Conservation (phyloP, 2,888 invertebrate species). For the Serripes groenlandicus region DNA sequence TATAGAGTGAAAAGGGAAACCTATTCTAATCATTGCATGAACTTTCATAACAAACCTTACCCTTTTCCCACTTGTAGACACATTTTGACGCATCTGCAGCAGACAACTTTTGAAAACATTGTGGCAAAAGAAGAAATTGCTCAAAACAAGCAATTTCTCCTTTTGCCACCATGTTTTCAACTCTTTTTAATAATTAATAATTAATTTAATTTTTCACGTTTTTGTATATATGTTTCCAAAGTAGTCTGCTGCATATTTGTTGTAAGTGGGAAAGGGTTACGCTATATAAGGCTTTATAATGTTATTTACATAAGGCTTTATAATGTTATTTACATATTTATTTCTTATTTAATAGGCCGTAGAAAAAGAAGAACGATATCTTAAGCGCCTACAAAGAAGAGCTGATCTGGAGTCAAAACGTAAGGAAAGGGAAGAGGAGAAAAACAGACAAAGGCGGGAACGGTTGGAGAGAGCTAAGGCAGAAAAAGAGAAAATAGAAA, state of each 20-base stretch:
- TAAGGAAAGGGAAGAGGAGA: slow-evolving; percentile 80
- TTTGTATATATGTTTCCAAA: too few relatives aligned
- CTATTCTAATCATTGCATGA: too few relatives aligned
- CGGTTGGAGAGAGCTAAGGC: slow-evolving; percentile 69
- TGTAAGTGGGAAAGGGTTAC: too few relatives aligned
- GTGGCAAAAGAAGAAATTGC: not conserved
- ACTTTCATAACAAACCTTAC: not conserved
- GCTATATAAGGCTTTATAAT: too few relatives aligned
- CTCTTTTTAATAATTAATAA: too few relatives aligned
- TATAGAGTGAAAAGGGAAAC: too few relatives aligned
- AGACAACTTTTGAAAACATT: not conserved
- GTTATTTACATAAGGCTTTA: too few relatives aligned
- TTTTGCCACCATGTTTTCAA: not conserved
- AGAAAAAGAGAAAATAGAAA: not conserved
- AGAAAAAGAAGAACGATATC: slow-evolving; percentile 84
- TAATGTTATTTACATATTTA: not conserved
- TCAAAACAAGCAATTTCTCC: not conserved
- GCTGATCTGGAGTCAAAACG: slow-evolving; percentile 83
- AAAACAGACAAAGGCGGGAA: slow-evolving; percentile 72
- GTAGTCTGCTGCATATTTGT: too few relatives aligned
- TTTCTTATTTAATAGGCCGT: slow-evolving; percentile 74
- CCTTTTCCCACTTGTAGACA: not conserved
- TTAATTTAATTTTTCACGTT: too few relatives aligned
- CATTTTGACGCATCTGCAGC: not conserved
- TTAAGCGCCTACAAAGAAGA: slow-evolving; percentile 80